These are phyloP conservation scores for Lepus americanus DNA, from an alignment of 2,113 vertebrate species.

Conservation along the genomic window DNA sequence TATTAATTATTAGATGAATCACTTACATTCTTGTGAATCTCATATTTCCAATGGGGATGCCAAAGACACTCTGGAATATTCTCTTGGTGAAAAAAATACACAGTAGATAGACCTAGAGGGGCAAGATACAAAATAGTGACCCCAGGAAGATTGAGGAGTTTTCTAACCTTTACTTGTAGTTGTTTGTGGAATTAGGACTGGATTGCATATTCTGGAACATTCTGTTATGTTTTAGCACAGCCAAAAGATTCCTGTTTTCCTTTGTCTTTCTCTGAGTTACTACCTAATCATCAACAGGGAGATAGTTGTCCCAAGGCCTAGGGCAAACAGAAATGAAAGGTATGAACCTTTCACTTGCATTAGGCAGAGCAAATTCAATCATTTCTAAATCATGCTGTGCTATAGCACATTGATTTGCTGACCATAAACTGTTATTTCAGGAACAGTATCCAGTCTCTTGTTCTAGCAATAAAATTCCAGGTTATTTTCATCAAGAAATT, in stretches of 20 bases:
- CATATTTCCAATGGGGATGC: not conserved
- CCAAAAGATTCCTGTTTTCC: slow-evolving; percentile 29
- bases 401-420: slow-evolving; percentile 59
- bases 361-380: slow-evolving; percentile 45
- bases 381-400: slow-evolving; percentile 25
- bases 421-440: slow-evolving; percentile 39
- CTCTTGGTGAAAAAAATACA: not conserved
- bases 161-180: not conserved
- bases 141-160: not conserved
- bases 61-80: not conserved
- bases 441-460: slow-evolving; percentile 11
- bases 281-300: slow-evolving; percentile 26
- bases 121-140: not conserved
- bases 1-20: not conserved
- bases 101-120: not conserved
- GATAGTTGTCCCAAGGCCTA: not conserved
- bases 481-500: slow-evolving; percentile 50
- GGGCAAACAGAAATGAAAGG: slow-evolving; percentile 26
- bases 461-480: slow-evolving; percentile 40
- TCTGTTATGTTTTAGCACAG: slow-evolving; percentile 42
- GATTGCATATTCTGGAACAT: slow-evolving; percentile 9
- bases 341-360: slow-evolving; percentile 3
- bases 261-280: slow-evolving; percentile 46
- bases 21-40: not conserved
- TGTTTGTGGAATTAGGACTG: not conserved